Evolutionary conservation across 1,140 invertebrate species (phyloP).

Genomic region (Helicoverpa armigera): DNA sequence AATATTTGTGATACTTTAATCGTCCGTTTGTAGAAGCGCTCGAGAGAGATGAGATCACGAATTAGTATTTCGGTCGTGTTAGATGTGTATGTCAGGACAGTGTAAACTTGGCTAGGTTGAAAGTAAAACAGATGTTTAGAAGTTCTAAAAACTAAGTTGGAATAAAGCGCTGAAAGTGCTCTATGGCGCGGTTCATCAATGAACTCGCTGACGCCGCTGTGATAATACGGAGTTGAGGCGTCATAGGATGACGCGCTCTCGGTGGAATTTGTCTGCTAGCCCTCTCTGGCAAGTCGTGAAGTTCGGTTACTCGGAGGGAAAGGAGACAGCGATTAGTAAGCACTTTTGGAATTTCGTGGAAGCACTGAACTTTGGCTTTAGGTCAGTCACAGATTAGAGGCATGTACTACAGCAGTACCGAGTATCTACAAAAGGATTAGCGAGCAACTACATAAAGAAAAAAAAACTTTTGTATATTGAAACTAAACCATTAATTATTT

Average conservation of each 20-base stretch:
- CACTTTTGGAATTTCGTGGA: conserved; percentile 47
- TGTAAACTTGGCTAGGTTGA: conserved; percentile 5
- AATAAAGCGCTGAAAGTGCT: conserved; percentile 62
- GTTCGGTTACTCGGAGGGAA: conserved; percentile 23
- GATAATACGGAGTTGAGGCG: conserved; percentile 70
- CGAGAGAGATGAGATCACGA: conserved; percentile 43
- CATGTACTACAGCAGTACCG: neutral
- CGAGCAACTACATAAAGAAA: neutral
- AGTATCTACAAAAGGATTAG: neutral
- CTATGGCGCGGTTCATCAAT: conserved; percentile 59
- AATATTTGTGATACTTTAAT: conserved; percentile 69
- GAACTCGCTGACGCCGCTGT: conserved; percentile 68
- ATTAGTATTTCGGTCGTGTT: conserved; percentile 46
- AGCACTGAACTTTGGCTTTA: conserved; percentile 20
- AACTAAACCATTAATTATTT: no score
- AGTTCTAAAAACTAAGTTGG: conserved; percentile 23
- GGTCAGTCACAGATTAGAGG: neutral
- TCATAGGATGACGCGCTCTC: conserved; percentile 73
- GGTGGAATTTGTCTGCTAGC: conserved; percentile 74
- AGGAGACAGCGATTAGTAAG: conserved; percentile 47
- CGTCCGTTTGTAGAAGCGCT: conserved; percentile 44
- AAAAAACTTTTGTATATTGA: neutral
- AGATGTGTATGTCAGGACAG: conserved; percentile 23
- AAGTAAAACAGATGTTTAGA: conserved; percentile 42
- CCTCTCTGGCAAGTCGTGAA: conserved; percentile 49